Base-by-base conservation (phyloP, 2,113 vertebrate species). In the Oryzias melastigma region DNA sequence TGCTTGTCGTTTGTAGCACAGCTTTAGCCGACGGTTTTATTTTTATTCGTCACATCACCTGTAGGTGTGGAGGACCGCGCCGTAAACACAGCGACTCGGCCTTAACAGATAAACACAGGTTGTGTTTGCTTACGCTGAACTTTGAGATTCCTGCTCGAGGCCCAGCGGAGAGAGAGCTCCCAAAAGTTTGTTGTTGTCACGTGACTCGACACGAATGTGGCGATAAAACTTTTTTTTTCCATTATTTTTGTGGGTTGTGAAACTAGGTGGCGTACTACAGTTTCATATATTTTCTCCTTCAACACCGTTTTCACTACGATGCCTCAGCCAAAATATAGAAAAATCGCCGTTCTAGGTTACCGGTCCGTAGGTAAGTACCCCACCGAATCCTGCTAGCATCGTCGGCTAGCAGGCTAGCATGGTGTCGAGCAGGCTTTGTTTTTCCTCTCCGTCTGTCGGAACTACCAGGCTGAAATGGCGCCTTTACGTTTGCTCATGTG, bases 141-240 rank as follows among this genome's bases (percentile, higher is more conserved):
- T 65, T 17, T 58, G 56, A 73, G 71, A 72, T 73, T 63, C n/a
- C 49, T 68, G 60, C 77, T 70, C 62, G 81, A 85, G 85, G 87
- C 90, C 88, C 84, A 69, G 66, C 24, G 52, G 52, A 65, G 65
- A 71, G 76, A 80, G 76, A n/a, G 67, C 74, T 80, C 78, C 45
- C 68, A 81, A 88, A 91, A 91, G 90, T 92, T 93, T 92, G 92
- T 93, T 93, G 88, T 93, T 90, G 89, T 93, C 92, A 93, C 90
- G 92, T 93, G 92, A 93, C 87, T 74, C 13, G 58, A 84, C 68
- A 73, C 89, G 88, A 90, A 90, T 86, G 89, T 88, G 82, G 86
- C 75, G 80, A 76, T 91, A 90, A 90, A 88, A 91, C 79, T 91
- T 90, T 77, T 74, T 82, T 68, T 82, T 12, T 2, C 3, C 10